Base-by-base conservation (phyloP, 2,888 invertebrate species). In the Stenodema calcarata region DNA sequence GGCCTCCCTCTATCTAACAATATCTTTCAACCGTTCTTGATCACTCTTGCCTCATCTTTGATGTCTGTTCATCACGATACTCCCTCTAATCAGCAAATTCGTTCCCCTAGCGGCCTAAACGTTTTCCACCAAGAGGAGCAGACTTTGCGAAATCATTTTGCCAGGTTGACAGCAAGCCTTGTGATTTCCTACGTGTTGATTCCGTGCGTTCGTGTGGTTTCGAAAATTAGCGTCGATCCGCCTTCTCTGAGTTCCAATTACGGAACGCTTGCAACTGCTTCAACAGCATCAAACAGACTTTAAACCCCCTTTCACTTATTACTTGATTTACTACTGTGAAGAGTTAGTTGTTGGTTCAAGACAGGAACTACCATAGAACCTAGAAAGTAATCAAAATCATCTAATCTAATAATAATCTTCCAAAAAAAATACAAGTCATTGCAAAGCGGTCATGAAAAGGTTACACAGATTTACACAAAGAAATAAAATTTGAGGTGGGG, bases 71-170 rank as follows among this genome's bases (percentile, higher is more conserved):
- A 42, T 76, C 42, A 35, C 76, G 41, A 76, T 23, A 35, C 23
- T 41, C 76, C 23, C 76, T 76, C 76, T 76, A 76, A 76, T 76
- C 76, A 76, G 76, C 76, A 42, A n/a, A n/a, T n/a, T n/a, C 42
- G 42, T 42, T 11, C 42, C 54, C 54, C 54, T 54, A 16, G 18
- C 18, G 16, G 54, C 54, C 54, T 54, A 54, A 54, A 54, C 54
- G 54, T 18, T 54, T 54, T 54, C 54, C 54, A 54, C 54, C 18
- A 16, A 18, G 54, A 18, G 54, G 54, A 54, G 54, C 54, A 54
- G 54, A 18, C 54, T 54, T 54, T 54, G 54, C 54, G 18, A 54
- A 54, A 54, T 54, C 18, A 54, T 54, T 54, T 54, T 54, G 54
- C 54, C 54, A n/a, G 18, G n/a, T 54, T 18, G 54, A 18, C 54